Conservation (phyloP, 2,113 vertebrate genomes). For the Pundamilia nyererei region DNA sequence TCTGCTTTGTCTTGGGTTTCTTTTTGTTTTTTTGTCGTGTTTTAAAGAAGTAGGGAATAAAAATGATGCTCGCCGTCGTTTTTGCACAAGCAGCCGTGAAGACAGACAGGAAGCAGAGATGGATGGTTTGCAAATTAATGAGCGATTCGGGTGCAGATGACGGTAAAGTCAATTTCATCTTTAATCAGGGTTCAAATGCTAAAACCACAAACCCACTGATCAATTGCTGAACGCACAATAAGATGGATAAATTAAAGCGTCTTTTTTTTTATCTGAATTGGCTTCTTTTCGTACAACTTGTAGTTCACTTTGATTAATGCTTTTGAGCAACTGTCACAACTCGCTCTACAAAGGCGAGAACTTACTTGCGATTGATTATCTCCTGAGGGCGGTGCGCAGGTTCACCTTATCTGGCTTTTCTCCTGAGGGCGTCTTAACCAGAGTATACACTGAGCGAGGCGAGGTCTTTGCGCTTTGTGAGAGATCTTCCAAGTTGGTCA, state of each 20-base stretch:
- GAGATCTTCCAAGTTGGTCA: background rate
- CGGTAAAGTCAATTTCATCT: background rate
- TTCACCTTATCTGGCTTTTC: background rate
- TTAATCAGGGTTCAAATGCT: background rate
- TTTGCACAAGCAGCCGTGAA: background rate
- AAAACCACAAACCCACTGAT: background rate
- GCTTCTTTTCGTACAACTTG: background rate
- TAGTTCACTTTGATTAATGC: background rate
- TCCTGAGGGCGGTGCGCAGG: background rate
- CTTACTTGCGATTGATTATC: background rate
- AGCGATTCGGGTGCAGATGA: background rate
- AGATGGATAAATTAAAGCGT: background rate
- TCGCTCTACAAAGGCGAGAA: background rate
- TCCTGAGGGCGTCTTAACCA: background rate
- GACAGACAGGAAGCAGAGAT: background rate
- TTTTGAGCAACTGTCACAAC: constrained; percentile 1
- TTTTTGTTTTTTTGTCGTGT: background rate
- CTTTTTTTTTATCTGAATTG: background rate
- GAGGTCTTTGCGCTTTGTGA: background rate
- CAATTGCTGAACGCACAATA: background rate
- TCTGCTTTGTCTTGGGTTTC: background rate
- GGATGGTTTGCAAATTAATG: background rate
- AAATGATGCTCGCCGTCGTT: background rate
- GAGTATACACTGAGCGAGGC: background rate
- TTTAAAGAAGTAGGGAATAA: background rate